Percentiles rank a stretch among this genome's conserved stretches.
Evolutionary conservation across 2,888 invertebrate genomes (phyloP).

Genomic region (Dryococelus australis): DNA sequence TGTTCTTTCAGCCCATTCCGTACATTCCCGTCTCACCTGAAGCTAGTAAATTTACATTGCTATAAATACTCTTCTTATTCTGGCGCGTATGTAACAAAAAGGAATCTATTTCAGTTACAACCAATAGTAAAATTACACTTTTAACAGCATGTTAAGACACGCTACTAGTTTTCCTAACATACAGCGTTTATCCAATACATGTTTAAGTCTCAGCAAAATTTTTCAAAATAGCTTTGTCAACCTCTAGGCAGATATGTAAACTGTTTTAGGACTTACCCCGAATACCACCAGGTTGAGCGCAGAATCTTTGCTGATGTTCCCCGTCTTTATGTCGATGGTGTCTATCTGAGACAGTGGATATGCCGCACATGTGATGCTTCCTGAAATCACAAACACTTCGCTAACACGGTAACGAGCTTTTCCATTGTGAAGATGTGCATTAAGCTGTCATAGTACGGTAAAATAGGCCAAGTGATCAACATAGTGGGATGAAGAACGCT

Average conservation of each 20-base stretch:
- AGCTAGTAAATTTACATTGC: no score
- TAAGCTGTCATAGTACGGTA: neutral
- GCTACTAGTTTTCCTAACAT: no score
- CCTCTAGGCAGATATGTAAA: neutral
- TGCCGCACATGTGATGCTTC: constrained; percentile 94
- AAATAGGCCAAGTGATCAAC: neutral
- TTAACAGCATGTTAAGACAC: no score
- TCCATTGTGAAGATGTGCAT: neutral
- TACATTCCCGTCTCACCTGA: no score
- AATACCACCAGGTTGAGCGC: constrained; percentile 96
- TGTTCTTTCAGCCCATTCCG: no score
- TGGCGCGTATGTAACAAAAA: no score
- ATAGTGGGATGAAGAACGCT: neutral
- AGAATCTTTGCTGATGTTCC: constrained; percentile 93
- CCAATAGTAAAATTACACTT: no score
- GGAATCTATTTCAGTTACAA: no score
- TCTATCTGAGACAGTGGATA: constrained; percentile 95
- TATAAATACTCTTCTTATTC: no score
- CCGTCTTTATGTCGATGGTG: constrained; percentile 90
- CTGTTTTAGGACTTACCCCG: constrained; percentile 71
- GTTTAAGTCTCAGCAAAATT: no score
- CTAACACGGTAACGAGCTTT: neutral
- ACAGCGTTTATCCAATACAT: no score
- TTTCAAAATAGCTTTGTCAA: neutral
- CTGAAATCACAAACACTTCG: constrained; percentile 53